These are phyloP conservation scores for Nudaria mundana DNA, from an alignment of 2,888 invertebrate genomes.

Conservation along the genomic window DNA sequence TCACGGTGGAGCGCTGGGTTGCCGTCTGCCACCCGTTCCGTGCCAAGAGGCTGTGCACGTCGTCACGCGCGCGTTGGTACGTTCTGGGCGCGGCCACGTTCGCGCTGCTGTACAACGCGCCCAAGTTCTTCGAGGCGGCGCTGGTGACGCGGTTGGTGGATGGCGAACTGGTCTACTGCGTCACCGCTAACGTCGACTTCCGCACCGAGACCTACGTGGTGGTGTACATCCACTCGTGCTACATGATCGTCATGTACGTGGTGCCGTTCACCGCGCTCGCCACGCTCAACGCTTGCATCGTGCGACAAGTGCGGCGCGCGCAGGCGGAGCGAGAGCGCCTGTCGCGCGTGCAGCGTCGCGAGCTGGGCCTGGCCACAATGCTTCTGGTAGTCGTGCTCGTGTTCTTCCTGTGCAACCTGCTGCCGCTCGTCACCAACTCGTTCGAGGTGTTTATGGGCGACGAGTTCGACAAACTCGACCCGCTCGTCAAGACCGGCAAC, in stretches of 20 bases:
- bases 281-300: conserved; percentile 94
- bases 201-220: conserved; percentile 88
- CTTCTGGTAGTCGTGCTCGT: conserved; percentile 96
- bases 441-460: conserved; percentile 87
- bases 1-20: conserved; percentile 96
- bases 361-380: conserved; percentile 97
- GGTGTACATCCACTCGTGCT: conserved; percentile 96
- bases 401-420: conserved; percentile 95
- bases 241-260: conserved; percentile 95
- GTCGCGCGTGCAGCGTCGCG: conserved; percentile 93
- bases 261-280: conserved; percentile 94
- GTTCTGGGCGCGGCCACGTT: conserved; percentile 90
- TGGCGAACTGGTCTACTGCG: conserved; percentile 84
- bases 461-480: conserved; percentile 74
- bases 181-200: conserved; percentile 85
- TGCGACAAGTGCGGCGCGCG: conserved; percentile 93
- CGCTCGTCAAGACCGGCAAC: conserved; percentile 91
- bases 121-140: conserved; percentile 87
- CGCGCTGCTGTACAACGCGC: conserved; percentile 92
- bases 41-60: conserved; percentile 95
- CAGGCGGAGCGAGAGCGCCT: conserved; percentile 94
- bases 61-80: conserved; percentile 91
- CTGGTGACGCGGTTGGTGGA: conserved; percentile 69
- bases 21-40: conserved; percentile 95
- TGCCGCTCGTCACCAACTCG: conserved; percentile 92